Evolutionary conservation across 30 jellyfish, hydroid and myxozoan genomes (phyloP).

Genomic region (Turritopsis dohrnii): DNA sequence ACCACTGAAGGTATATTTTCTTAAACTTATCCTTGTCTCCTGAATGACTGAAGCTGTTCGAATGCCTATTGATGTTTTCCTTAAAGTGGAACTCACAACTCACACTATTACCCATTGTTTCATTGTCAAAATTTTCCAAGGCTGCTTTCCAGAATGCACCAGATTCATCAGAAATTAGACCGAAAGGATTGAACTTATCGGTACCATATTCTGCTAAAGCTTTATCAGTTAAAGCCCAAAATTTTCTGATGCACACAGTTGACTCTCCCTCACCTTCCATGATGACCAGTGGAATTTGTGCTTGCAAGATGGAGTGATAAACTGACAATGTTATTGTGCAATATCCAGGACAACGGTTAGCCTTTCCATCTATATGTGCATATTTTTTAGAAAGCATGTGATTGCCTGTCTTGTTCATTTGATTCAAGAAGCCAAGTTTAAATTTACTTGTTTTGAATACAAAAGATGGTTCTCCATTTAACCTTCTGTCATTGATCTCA

Average conservation of each 20-base stretch:
- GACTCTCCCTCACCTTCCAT: conserved; percentile 7
- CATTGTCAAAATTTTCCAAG: neutral
- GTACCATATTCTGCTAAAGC: neutral
- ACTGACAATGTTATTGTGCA: neutral
- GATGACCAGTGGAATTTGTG: conserved; percentile 1
- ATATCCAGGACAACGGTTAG: neutral
- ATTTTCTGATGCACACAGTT: neutral
- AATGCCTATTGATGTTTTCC: neutral
- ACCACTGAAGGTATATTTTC: neutral
- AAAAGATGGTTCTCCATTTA: neutral
- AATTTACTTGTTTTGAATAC: neutral
- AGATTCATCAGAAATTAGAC: neutral
- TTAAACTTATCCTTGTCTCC: neutral
- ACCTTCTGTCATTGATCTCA: neutral
- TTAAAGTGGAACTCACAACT: conserved; percentile 14
- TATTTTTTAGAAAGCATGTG: neutral
- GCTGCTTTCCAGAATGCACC: conserved; percentile 8
- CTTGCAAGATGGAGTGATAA: neutral
- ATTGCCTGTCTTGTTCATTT: conserved; percentile 6
- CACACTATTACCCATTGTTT: neutral
- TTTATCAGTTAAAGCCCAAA: neutral
- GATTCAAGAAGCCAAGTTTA: too few relatives aligned
- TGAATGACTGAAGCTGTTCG: neutral
- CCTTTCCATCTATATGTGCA: conserved; percentile 11
- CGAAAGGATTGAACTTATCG: conserved; percentile 1